These are phyloP conservation scores for Episyrphus balteatus DNA, from an alignment of 1,140 invertebrate genomes.

Conservation along the genomic window DNA sequence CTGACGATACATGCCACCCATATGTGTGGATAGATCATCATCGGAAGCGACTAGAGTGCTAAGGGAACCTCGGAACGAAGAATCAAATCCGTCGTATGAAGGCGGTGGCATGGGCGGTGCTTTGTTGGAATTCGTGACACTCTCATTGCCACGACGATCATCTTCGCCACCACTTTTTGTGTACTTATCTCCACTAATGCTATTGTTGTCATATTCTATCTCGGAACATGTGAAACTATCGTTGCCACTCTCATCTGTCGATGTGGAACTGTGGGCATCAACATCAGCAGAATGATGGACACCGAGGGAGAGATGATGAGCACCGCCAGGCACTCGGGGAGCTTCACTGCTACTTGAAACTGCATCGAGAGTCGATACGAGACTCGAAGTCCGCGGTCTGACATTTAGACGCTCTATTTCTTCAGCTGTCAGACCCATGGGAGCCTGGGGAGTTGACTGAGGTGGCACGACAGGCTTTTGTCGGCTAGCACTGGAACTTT, in stretches of 20 bases:
- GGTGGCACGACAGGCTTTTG: constrained; percentile 45
- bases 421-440: constrained; percentile 80
- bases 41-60: constrained; percentile 87
- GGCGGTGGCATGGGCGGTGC: constrained; percentile 53
- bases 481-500: constrained; percentile 64
- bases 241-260: constrained; percentile 89
- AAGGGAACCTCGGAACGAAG: constrained; percentile 83
- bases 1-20: constrained; percentile 61
- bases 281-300: constrained; percentile 57
- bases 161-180: constrained; percentile 56
- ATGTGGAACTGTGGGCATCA: constrained; percentile 69
- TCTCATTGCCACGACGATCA: constrained; percentile 46
- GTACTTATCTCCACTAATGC: constrained; percentile 70
- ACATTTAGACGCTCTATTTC: constrained; percentile 86
- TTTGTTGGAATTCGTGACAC: constrained; percentile 37
- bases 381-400: constrained; percentile 70
- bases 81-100: constrained; percentile 86
- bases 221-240: constrained; percentile 97
- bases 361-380: constrained; percentile 84
- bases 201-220: constrained; percentile 91
- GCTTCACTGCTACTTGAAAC: constrained; percentile 87
- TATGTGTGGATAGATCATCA: constrained; percentile 69
- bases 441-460: constrained; percentile 48
- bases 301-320: constrained; percentile 48
- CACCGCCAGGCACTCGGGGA: constrained; percentile 48